phyloP scores from a whole-genome alignment of 2,797 vertebrate genomes.

The Cheirogaleus major region DNA sequence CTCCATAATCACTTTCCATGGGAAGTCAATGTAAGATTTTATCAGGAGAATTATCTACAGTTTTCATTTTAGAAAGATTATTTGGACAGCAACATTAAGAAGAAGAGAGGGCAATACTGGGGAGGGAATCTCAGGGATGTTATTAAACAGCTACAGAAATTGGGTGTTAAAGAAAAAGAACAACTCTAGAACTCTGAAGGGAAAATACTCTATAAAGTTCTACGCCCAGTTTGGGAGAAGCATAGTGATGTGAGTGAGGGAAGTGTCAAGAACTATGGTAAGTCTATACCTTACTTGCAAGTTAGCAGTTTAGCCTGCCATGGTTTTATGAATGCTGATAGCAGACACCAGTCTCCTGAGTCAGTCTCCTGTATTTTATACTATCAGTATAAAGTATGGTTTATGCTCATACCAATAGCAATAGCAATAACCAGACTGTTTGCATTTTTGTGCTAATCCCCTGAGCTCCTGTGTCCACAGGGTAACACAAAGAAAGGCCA shows the following conservation, averaged over 20 bases:
- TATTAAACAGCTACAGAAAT: not conserved
- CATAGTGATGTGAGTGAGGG: not conserved
- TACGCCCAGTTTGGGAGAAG: not conserved
- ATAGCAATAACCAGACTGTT: not conserved
- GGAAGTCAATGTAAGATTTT: not conserved
- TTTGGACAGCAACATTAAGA: not conserved
- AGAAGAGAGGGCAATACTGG: not conserved
- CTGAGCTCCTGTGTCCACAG: not conserved
- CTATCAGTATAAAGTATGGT: not conserved
- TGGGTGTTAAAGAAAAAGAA: not conserved
- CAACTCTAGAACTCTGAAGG: not conserved
- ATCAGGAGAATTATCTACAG: not conserved
- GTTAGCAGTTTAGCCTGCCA: not conserved
- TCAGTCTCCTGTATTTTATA: no score
- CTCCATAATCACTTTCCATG: not conserved
- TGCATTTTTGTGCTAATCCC: not conserved
- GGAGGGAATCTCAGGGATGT: not conserved
- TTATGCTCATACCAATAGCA: not conserved
- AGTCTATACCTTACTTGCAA: not conserved
- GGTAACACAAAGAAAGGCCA: not conserved
- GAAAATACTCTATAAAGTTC: not conserved
- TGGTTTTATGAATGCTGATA: not conserved
- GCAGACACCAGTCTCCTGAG: not conserved
- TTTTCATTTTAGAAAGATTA: constrained; percentile 7
- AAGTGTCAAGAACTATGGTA: not conserved